Evolutionary conservation across 2,113 vertebrate species (phyloP), one percentile per base, ranked within the genome.

Genomic region (Cyrtonyx montezumae): DNA sequence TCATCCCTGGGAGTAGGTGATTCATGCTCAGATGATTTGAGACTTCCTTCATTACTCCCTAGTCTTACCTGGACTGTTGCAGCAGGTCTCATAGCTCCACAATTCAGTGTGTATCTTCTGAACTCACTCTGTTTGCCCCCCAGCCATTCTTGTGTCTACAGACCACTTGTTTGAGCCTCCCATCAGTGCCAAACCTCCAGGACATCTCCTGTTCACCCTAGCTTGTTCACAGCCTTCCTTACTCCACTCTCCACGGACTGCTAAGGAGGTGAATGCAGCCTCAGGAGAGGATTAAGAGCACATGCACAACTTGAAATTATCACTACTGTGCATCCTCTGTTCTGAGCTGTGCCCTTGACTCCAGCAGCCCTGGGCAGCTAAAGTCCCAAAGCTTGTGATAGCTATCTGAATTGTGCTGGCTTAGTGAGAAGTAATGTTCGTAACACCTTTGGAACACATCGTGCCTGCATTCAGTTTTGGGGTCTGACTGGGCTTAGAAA

Each of bases 351-450:
- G 1, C 21, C 61, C 51, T 62, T 66, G 4, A 15, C 53, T 23
- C 43, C 67, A 34, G 62, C 6, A n/a, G 61, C 34, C 14, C 11
- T 0, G 0, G 21, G 48, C 28, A 79, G 58, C 46, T 81, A 2
- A 22, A 77, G 49, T 26, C 51, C 49, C 18, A 45, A 66, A 49
- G 77, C 48, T 45, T 55, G 8, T 42, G 79, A 61, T 19, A 79
- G 36, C 30, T 45, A 62, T 8, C 45, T 45, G 30, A 79, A 66
- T 18, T 61, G 26, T 11, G 8, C 66, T 86, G 45, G 21, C 19
- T 82, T 77, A 62, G 62, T 58, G 53, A 66, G 56, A 59, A 37
- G 3, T 78, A 40, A 65, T n/a, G 16, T 59, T 3, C 67, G 19
- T 22, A 67, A 84, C 22, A 61, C 11, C 45, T 42, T 21, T 34